These are phyloP conservation scores for Phymorhynchus buccinoides DNA, from an alignment of 1,140 invertebrate species.

Conservation along the genomic window DNA sequence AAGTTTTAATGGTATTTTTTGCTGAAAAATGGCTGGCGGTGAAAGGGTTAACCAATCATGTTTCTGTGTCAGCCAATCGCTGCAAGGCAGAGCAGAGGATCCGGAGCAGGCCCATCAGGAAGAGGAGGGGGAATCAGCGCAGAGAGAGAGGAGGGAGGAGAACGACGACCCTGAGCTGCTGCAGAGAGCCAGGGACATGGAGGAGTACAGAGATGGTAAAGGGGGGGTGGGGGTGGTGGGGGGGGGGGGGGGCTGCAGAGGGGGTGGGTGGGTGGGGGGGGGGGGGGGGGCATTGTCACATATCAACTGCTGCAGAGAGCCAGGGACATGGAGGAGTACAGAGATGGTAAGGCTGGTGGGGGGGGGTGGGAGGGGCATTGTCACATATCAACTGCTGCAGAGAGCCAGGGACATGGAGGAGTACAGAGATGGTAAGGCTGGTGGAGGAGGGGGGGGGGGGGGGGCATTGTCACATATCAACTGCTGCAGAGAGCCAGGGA, in stretches of 20 bases:
- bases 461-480: too few relatives aligned
- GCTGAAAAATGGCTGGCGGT: too few relatives aligned
- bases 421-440: too few relatives aligned
- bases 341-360: conserved; percentile 79
- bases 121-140: conserved; percentile 77
- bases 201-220: conserved; percentile 91
- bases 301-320: conserved; percentile 78
- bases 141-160: conserved; percentile 80
- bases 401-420: too few relatives aligned
- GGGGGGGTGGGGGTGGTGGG: too few relatives aligned
- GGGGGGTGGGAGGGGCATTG: too few relatives aligned
- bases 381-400: too few relatives aligned
- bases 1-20: too few relatives aligned
- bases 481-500: conserved; percentile 79
- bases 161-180: conserved; percentile 85
- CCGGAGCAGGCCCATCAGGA: conserved; percentile 65
- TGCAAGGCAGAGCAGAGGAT: conserved; percentile 63
- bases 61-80: conserved; percentile 43
- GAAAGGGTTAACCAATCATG: too few relatives aligned
- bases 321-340: conserved; percentile 90
- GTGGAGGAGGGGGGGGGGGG: conserved; percentile 77
- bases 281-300: too few relatives aligned
- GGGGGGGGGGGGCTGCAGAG: too few relatives aligned
- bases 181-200: conserved; percentile 81
- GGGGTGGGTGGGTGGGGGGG: too few relatives aligned